Evolutionary conservation across 2,113 vertebrate genomes (phyloP).

Genomic region (Phalacrocorax brasilianus): DNA sequence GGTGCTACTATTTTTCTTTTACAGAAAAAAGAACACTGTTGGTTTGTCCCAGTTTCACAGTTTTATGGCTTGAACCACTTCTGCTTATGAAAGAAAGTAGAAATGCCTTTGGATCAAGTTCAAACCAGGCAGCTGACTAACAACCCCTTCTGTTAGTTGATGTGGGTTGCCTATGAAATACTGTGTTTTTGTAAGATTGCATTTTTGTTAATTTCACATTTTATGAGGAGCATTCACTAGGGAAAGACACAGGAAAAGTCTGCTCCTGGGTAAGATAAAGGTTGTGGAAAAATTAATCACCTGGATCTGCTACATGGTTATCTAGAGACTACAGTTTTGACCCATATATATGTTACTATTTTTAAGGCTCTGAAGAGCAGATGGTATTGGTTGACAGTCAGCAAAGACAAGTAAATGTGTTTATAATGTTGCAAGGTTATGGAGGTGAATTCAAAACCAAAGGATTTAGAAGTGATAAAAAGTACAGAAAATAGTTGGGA

Average conservation of each 20-base stretch:
- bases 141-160: slow-evolving; percentile 68
- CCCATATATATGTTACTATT: slow-evolving; percentile 65
- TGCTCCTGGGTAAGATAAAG: slow-evolving; percentile 64
- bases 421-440: slow-evolving; percentile 58
- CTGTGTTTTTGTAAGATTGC: slow-evolving; percentile 41
- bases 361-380: slow-evolving; percentile 67
- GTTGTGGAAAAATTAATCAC: slow-evolving; percentile 39
- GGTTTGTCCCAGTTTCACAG: slow-evolving; percentile 9
- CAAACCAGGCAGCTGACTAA: slow-evolving; percentile 73
- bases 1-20: neutral
- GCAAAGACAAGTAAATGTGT: slow-evolving; percentile 60
- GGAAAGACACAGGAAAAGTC: slow-evolving; percentile 59
- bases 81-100: slow-evolving; percentile 35
- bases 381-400: slow-evolving; percentile 67
- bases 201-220: slow-evolving; percentile 73
- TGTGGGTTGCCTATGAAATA: slow-evolving; percentile 65
- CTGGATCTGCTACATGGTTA: slow-evolving; percentile 49
- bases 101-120: slow-evolving; percentile 72
- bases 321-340: slow-evolving; percentile 70
- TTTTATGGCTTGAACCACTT: slow-evolving; percentile 46
- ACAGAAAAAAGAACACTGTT: neutral
- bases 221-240: slow-evolving; percentile 55
- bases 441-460: slow-evolving; percentile 76
- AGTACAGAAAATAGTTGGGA: slow-evolving; percentile 75
- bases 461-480: slow-evolving; percentile 82